Evolutionary conservation across 2,888 invertebrate genomes (phyloP).

Genomic region (Venusia cambrica): DNA sequence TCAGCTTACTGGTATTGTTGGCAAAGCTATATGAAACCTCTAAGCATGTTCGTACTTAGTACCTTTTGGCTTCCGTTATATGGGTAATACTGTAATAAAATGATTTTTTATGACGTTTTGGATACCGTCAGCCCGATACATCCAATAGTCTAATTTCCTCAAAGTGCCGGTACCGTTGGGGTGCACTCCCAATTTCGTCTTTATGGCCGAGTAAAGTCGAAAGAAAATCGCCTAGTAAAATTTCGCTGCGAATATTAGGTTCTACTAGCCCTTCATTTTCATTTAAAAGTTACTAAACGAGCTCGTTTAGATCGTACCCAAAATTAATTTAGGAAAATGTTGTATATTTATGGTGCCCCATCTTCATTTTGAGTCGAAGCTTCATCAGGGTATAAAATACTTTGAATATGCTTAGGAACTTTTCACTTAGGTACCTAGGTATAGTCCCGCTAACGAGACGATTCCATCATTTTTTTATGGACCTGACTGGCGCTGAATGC

Average conservation of each 20-base stretch:
- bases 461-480: too few relatives aligned
- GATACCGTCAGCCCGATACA: constrained; percentile 19
- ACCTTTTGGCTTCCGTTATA: constrained; percentile 1
- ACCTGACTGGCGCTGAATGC: too few relatives aligned
- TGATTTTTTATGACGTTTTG: constrained; percentile 30
- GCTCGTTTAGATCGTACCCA: background rate
- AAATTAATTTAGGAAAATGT: too few relatives aligned
- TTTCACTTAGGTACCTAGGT: too few relatives aligned
- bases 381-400: too few relatives aligned
- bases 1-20: too few relatives aligned
- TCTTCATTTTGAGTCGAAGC: too few relatives aligned
- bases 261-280: constrained; percentile 2
- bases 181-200: constrained; percentile 16
- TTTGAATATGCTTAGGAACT: too few relatives aligned
- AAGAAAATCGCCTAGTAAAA: constrained; percentile 14
- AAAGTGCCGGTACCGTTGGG: constrained; percentile 11
- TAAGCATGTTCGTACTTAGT: too few relatives aligned
- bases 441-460: too few relatives aligned
- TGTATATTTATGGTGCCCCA: too few relatives aligned
- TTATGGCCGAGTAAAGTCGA: constrained; percentile 15
- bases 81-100: constrained; percentile 21
- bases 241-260: constrained; percentile 7
- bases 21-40: too few relatives aligned
- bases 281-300: background rate
- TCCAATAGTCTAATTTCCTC: constrained; percentile 27